These are phyloP conservation scores for Ridgeia piscesae DNA, from an alignment of 1,140 invertebrate species.

Conservation along the genomic window DNA sequence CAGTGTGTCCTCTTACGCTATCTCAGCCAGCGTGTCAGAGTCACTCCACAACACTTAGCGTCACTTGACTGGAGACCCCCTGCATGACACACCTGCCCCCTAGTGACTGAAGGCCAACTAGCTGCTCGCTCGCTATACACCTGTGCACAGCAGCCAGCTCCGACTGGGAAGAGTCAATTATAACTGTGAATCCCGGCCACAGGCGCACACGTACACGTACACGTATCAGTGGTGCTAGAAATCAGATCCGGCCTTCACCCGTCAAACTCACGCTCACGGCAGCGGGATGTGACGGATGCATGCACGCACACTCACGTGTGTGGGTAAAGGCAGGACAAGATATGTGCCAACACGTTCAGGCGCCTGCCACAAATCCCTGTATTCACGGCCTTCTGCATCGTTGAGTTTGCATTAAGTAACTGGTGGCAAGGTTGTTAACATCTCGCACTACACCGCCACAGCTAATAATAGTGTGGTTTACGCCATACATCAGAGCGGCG, in stretches of 20 bases:
- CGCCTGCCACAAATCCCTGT: not conserved
- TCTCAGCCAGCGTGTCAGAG: not conserved
- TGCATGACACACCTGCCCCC: not conserved
- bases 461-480: not conserved
- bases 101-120: not conserved
- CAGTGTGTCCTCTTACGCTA: not conserved
- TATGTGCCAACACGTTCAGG: not conserved
- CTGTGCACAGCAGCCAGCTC: not conserved
- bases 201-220: not conserved
- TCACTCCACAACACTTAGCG: not conserved
- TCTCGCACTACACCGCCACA: not conserved
- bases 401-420: not conserved
- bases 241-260: not conserved
- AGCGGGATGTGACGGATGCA: not conserved
- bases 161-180: not conserved
- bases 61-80: not conserved
- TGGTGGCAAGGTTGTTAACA: not conserved
- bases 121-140: not conserved
- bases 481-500: not conserved
- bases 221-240: not conserved
- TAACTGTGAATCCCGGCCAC: not conserved
- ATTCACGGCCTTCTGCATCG: not conserved
- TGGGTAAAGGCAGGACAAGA: not conserved
- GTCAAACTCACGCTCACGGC: not conserved
- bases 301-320: not conserved